These are phyloP conservation scores for Acipenser oxyrinchus DNA, from an alignment of 2,797 vertebrate genomes.

Conservation along the genomic window DNA sequence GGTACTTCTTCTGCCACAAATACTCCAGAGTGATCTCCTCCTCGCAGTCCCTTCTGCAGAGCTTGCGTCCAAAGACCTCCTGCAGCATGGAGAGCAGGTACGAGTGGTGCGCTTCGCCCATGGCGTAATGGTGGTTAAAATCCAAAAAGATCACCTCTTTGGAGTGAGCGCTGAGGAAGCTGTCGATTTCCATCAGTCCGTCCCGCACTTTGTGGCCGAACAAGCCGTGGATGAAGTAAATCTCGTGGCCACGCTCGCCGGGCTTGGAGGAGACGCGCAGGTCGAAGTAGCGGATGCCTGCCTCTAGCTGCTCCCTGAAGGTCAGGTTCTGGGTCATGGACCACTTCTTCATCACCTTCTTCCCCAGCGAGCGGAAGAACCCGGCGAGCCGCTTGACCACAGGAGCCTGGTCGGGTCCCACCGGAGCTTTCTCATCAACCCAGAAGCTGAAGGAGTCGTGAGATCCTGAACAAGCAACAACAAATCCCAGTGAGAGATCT, in stretches of 20 bases:
- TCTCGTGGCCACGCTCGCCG: slow-evolving; percentile 71
- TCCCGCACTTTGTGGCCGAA: slow-evolving; percentile 89
- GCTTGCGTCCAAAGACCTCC: slow-evolving; percentile 77
- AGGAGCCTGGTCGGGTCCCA: slow-evolving; percentile 85
- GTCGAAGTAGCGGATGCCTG: slow-evolving; percentile 95
- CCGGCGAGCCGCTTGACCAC: slow-evolving; percentile 81
- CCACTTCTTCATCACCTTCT: slow-evolving; percentile 96
- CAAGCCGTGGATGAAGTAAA: slow-evolving; percentile 92
- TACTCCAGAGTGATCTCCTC: slow-evolving; percentile 74
- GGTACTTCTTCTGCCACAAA: slow-evolving; percentile 80
- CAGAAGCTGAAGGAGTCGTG: slow-evolving; percentile 97
- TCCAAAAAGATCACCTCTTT: slow-evolving; percentile 87
- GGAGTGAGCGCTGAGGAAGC: slow-evolving; percentile 71
- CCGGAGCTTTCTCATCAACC: slow-evolving; percentile 90
- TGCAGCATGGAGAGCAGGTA: slow-evolving; percentile 73
- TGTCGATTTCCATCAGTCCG: slow-evolving; percentile 78
- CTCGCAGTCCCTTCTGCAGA: slow-evolving; percentile 68
- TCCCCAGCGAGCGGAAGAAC: slow-evolving; percentile 78
- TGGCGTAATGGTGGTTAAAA: slow-evolving; percentile 96
- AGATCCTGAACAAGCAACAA: slow-evolving; percentile 60
- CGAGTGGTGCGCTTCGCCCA: slow-evolving; percentile 74
- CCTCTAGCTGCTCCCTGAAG: slow-evolving; percentile 87
- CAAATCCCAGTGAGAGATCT: no score
- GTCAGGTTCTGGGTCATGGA: slow-evolving; percentile 94
- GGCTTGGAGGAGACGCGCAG: slow-evolving; percentile 92